Percentiles rank a stretch among this genome's conserved stretches.
These are phyloP conservation scores for Heliconius hermathena DNA, from an alignment of 1,140 invertebrate species.

Conservation along the genomic window DNA sequence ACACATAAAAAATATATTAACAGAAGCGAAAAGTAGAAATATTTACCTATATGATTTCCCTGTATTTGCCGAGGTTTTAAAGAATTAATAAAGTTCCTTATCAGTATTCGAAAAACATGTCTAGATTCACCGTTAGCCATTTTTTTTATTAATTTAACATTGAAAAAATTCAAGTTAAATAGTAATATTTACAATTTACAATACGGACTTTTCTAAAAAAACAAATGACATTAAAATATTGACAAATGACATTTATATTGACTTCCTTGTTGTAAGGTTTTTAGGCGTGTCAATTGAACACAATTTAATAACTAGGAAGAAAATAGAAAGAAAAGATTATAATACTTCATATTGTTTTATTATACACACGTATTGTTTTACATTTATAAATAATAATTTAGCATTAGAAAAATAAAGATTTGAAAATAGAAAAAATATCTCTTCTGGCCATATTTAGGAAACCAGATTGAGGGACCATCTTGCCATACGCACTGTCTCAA, in stretches of 20 bases:
- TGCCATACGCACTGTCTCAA: too few relatives aligned
- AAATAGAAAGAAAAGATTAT: too few relatives aligned
- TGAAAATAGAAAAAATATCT: too few relatives aligned
- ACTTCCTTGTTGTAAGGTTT: not conserved
- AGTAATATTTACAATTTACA: not conserved
- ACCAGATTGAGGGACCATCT: too few relatives aligned
- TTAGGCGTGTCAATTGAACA: not conserved
- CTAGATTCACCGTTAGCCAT: slow-evolving; percentile 60
- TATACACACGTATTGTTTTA: too few relatives aligned
- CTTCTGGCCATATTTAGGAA: too few relatives aligned
- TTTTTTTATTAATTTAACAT: slow-evolving; percentile 39
- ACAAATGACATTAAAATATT: not conserved
- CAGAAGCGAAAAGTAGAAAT: not conserved
- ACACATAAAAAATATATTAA: not conserved
- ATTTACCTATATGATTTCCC: slow-evolving; percentile 63
- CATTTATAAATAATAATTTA: too few relatives aligned
- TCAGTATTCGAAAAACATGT: slow-evolving; percentile 63
- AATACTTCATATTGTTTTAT: too few relatives aligned
- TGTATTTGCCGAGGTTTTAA: slow-evolving; percentile 59
- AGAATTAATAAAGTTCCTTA: slow-evolving; percentile 72
- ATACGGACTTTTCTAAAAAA: not conserved
- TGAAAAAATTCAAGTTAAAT: not conserved
- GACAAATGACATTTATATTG: not conserved
- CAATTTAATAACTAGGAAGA: too few relatives aligned
- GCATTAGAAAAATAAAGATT: too few relatives aligned